phyloP scores from a whole-genome alignment of 2,113 vertebrate species.

The Engraulis encrasicolus region DNA sequence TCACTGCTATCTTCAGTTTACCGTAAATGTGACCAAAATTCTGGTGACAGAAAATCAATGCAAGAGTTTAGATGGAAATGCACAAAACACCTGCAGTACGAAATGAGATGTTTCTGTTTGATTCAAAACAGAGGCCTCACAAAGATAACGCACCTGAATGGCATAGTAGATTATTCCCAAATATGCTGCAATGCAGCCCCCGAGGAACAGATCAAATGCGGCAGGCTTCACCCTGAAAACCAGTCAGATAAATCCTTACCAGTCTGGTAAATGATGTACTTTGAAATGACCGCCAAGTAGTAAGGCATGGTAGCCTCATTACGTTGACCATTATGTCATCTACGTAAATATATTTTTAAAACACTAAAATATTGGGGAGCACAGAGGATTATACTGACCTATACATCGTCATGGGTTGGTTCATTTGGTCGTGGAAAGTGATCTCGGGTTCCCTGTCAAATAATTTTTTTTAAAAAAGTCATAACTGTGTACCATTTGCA shows the following conservation, averaged over 20 bases:
- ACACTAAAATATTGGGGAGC: too few relatives aligned
- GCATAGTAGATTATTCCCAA: constrained; percentile 73
- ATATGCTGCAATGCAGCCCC: constrained; percentile 76
- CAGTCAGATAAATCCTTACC: neutral
- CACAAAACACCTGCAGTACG: neutral
- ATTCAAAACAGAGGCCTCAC: neutral
- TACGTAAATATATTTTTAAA: too few relatives aligned
- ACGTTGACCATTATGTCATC: too few relatives aligned
- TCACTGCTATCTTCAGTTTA: constrained; percentile 67
- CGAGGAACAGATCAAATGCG: constrained; percentile 79
- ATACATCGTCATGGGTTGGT: constrained; percentile 76
- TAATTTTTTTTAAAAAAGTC: neutral
- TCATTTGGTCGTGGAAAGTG: constrained; percentile 80
- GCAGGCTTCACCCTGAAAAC: constrained; percentile 77
- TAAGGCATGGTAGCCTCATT: too few relatives aligned
- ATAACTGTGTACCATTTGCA: neutral
- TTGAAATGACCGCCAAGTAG: too few relatives aligned
- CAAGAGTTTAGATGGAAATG: neutral
- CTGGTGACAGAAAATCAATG: constrained; percentile 57
- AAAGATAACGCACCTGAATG: constrained; percentile 69
- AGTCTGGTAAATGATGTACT: neutral
- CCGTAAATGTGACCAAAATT: constrained; percentile 67
- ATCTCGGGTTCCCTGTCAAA: constrained; percentile 74
- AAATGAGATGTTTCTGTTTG: neutral
- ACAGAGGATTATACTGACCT: constrained; percentile 58